Evolutionary conservation across 2,113 vertebrate species (phyloP).

Genomic region (Microcebus ravelobensis): DNA sequence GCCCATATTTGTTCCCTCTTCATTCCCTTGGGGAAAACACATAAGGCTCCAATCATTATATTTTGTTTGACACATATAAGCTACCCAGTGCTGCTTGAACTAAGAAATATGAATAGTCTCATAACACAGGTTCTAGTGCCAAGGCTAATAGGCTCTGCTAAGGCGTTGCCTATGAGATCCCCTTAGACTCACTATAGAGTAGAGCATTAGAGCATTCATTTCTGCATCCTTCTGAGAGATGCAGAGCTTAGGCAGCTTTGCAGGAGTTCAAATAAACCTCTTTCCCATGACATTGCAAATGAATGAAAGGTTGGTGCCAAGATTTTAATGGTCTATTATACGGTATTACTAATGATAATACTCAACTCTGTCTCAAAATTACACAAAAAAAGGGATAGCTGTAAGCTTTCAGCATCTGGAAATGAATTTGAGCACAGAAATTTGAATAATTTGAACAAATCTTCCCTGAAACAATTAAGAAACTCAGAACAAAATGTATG

Average conservation of each 20-base stretch:
- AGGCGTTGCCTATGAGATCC: neutral
- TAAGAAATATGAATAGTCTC: neutral
- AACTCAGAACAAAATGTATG: constrained; percentile 10
- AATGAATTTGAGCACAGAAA: constrained; percentile 31
- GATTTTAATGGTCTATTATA: constrained; percentile 62
- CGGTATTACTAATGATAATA: constrained; percentile 59
- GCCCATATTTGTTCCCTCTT: neutral
- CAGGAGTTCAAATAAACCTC: constrained; percentile 55
- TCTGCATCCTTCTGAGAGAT: constrained; percentile 12
- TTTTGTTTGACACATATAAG: neutral
- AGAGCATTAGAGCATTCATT: neutral
- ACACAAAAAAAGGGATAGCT: constrained; percentile 26
- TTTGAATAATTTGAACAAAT: constrained; percentile 53
- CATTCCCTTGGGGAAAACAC: neutral
- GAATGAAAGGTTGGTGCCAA: constrained; percentile 52
- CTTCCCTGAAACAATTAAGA: constrained; percentile 52
- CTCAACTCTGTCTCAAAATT: constrained; percentile 47
- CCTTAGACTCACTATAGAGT: neutral
- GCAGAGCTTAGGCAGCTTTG: constrained; percentile 31
- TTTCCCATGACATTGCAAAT: constrained; percentile 6
- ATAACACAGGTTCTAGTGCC: neutral
- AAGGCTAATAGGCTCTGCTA: constrained; percentile 7
- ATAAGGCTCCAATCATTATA: neutral
- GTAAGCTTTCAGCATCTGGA: constrained; percentile 34
- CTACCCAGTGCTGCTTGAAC: neutral